Conservation (phyloP, 2,113 vertebrate species). For the Mobula hypostoma region DNA sequence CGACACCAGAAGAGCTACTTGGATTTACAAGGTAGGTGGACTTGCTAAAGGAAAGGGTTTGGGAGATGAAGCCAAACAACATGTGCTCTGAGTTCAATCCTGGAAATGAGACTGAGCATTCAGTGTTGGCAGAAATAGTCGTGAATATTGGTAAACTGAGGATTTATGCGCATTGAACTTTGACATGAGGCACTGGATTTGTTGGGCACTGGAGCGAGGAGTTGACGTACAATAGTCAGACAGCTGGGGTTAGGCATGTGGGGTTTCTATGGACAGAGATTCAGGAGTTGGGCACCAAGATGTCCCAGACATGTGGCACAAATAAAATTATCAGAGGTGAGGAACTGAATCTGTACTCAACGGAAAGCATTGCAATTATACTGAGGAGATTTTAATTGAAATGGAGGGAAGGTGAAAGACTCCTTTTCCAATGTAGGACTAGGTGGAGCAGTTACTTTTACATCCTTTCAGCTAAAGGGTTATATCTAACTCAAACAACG, state of each 20-base stretch:
- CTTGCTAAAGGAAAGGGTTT: background rate
- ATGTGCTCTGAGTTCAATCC: constrained; percentile 41
- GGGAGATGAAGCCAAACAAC: constrained; percentile 43
- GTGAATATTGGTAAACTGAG: no score
- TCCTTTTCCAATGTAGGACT: background rate
- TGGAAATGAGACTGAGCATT: constrained; percentile 40
- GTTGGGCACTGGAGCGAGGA: background rate
- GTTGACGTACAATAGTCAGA: constrained; percentile 40
- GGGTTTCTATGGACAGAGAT: background rate
- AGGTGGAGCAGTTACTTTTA: background rate
- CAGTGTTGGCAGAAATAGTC: background rate
- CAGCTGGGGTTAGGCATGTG: no score
- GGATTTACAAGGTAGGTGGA: constrained; percentile 72
- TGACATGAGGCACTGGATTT: background rate
- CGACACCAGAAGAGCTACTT: constrained; percentile 73
- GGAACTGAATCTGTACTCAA: background rate
- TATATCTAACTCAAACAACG: background rate
- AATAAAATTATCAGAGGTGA: background rate
- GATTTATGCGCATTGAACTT: no score
- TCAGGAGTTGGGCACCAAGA: background rate
- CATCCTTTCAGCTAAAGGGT: background rate
- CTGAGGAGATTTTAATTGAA: background rate
- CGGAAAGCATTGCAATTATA: background rate
- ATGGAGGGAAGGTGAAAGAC: background rate
- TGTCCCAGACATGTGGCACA: background rate